A percentile compares a stretch with the other conserved stretches of the same genome.
Evolutionary conservation across 2,888 invertebrate species (phyloP).

Genomic region (Cephus spinipes): DNA sequence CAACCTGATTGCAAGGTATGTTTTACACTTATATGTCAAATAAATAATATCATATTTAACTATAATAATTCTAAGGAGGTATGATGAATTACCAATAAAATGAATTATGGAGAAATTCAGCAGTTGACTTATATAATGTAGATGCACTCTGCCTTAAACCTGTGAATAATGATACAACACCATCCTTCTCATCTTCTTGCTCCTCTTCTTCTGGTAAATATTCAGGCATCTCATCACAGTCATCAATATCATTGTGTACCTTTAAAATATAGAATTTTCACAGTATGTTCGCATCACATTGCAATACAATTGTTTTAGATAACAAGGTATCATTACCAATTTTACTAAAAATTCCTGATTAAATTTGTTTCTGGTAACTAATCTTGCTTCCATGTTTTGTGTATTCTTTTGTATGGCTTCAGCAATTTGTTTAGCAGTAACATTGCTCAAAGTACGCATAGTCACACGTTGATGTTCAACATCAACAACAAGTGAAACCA

Average conservation of each 20-base stretch:
- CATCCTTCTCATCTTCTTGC: slow-evolving; percentile 57
- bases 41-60: slow-evolving; percentile 22
- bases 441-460: slow-evolving; percentile 63
- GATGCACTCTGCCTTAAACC: slow-evolving; percentile 64
- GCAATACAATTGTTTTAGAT: not conserved
- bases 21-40: slow-evolving; percentile 10
- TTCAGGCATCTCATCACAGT: slow-evolving; percentile 59
- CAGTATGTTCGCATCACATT: not conserved
- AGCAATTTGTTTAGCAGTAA: slow-evolving; percentile 62
- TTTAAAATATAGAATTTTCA: slow-evolving; percentile 20
- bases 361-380: slow-evolving; percentile 64
- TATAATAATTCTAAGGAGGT: slow-evolving; percentile 5
- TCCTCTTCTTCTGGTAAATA: slow-evolving; percentile 62
- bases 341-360: slow-evolving; percentile 65
- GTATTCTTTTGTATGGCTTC: slow-evolving; percentile 62
- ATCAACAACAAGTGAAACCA: slow-evolving; percentile 64
- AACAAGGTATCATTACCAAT: slow-evolving; percentile 43
- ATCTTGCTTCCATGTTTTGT: slow-evolving; percentile 61
- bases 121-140: slow-evolving; percentile 60
- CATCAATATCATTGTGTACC: slow-evolving; percentile 51
- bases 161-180: slow-evolving; percentile 63
- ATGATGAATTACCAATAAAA: slow-evolving; percentile 61
- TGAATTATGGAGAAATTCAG: slow-evolving; percentile 62
- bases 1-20: not conserved
- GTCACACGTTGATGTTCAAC: slow-evolving; percentile 65